Percentiles rank a stretch among this genome's conserved stretches.
phyloP scores from a whole-genome alignment of 1,140 invertebrate genomes.

The Lepidostoma basale region DNA sequence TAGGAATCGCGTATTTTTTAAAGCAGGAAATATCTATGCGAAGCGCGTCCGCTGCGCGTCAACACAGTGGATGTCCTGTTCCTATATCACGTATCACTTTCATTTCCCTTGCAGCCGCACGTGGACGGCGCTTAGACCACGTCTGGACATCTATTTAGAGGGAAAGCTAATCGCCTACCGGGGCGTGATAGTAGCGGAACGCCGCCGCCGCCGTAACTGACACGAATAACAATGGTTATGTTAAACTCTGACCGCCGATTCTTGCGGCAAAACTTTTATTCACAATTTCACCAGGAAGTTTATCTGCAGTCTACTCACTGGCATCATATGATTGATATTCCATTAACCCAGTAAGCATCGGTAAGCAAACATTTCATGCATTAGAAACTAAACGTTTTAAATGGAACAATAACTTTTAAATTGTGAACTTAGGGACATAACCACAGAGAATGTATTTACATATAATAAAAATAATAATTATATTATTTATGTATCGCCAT shows the following conservation, averaged over 20 bases:
- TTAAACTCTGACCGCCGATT: constrained; percentile 1
- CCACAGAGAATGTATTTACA: too few species aligned
- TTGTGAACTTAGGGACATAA: too few species aligned
- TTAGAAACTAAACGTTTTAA: too few species aligned
- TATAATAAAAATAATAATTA: too few species aligned
- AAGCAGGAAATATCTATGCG: neutral
- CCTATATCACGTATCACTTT: constrained; percentile 3
- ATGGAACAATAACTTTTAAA: too few species aligned
- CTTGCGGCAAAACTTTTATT: neutral
- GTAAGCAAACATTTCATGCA: too few species aligned
- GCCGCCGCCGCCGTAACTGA: too few species aligned
- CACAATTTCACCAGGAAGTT: constrained; percentile 19
- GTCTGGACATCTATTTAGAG: neutral
- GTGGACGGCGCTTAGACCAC: neutral
- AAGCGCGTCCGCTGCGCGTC: neutral
- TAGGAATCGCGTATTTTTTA: neutral
- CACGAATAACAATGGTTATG: constrained; percentile 1
- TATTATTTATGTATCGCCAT: too few species aligned
- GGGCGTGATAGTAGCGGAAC: neutral
- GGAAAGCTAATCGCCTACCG: neutral
- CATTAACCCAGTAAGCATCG: too few species aligned
- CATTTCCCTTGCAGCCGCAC: neutral
- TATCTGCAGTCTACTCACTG: neutral
- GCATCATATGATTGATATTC: too few species aligned
- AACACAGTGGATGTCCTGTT: constrained; percentile 13